Percentiles rank a stretch among this genome's conserved stretches.
These are phyloP conservation scores for Eclectus roratus DNA, from an alignment of 2,113 vertebrate genomes.

Conservation along the genomic window DNA sequence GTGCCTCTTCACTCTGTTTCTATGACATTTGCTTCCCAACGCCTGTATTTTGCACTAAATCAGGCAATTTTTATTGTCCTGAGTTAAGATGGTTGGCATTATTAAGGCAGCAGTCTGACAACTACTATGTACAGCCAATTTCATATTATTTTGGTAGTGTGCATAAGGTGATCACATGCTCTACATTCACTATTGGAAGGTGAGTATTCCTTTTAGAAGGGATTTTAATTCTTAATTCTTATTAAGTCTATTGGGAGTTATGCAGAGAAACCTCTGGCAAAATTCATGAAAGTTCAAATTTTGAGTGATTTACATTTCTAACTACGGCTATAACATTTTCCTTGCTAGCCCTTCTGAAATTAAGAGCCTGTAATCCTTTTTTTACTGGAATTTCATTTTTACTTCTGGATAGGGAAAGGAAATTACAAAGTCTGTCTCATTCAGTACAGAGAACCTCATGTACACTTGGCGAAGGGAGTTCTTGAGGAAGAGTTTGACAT, in stretches of 20 bases:
- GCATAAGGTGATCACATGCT: not conserved
- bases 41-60: not conserved
- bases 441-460: not conserved
- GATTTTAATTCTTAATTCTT: slow-evolving; percentile 39
- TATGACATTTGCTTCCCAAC: not conserved
- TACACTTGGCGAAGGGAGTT: not conserved
- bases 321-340: slow-evolving; percentile 37
- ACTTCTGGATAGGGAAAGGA: slow-evolving; percentile 1
- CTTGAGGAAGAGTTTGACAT: not conserved
- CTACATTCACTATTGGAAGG: not conserved
- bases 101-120: not conserved
- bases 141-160: not conserved
- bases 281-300: slow-evolving; percentile 44
- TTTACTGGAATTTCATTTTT: slow-evolving; percentile 45
- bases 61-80: not conserved
- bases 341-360: slow-evolving; percentile 45
- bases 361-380: slow-evolving; percentile 47
- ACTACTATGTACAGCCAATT: not conserved
- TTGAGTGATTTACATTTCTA: slow-evolving; percentile 23
- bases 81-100: not conserved
- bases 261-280: slow-evolving; percentile 39
- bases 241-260: slow-evolving; percentile 30
- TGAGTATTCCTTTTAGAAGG: not conserved
- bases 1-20: not conserved
- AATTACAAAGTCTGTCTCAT: not conserved